Base-by-base conservation (phyloP, 30 jellyfish, hydroid and myxozoan genomes). In the Turritopsis dohrnii region DNA sequence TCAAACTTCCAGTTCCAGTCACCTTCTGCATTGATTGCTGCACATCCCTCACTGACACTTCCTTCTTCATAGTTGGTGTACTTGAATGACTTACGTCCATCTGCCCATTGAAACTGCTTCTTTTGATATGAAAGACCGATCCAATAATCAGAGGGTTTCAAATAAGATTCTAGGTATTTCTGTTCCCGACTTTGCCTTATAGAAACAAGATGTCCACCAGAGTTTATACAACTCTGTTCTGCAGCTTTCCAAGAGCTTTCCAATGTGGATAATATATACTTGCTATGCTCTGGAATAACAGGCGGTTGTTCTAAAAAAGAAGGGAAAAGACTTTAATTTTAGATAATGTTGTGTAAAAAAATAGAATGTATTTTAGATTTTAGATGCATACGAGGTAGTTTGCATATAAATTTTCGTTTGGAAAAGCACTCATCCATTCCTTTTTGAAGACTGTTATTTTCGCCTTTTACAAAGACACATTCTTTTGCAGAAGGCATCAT, bases 161-260 rank as follows among this genome's bases (percentile, higher is more conserved):
- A n/a, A 23, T n/a, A 21, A 9, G 77, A 69, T 27, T 69, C 77
- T 23, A 69, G 9, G 30, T 69, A 27, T 69, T 23, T 69, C 30
- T 69, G 77, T 27, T 69, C 77, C 17, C 9, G 28, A 17, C 9
- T 19, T 17, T 69, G 28, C 9, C 77, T 23, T 23, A 69, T 69
- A 8, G 77, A n/a, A 69, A 69, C 77, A 27, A 69, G 77, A 69
- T 27, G 28, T 21, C 77, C 77, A 69, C 77, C 77, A 69, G 77
- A 16, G 19, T 27, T 69, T 7, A 69, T 19, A 27, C 77, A 69
- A 0, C 31, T 27, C 19, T 69, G 28, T 23, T 69, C 30, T 7
- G 77, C 77, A 69, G 9, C 77, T 17, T n/a, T n/a, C 77, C 77
- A 69, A 69, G 28, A 7, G 30, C 9, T n/a, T 69, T 9, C 16